Conservation (phyloP, 2,797 vertebrate genomes). For the Tragopan temminckii region DNA sequence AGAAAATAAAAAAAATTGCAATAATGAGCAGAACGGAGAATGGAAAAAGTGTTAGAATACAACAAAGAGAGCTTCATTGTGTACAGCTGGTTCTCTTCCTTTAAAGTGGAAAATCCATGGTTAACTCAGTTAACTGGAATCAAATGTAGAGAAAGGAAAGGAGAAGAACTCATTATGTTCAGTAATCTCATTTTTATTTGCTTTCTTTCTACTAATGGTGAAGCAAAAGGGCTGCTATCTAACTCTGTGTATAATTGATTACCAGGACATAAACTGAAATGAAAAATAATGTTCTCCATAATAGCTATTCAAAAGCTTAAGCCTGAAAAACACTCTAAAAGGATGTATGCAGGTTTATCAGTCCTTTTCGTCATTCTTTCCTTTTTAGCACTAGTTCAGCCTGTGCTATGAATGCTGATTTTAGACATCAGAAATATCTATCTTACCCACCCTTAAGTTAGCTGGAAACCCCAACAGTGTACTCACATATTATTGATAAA, state of each 20-base stretch:
- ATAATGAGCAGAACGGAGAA: neutral
- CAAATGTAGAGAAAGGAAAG: neutral
- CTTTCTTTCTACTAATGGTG: neutral
- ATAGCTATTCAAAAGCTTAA: conserved; percentile 16
- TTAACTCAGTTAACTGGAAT: neutral
- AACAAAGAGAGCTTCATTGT: neutral
- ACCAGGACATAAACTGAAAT: conserved; percentile 21
- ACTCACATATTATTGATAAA: neutral
- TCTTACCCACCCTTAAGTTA: neutral
- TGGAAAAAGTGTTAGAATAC: neutral
- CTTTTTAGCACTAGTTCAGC: neutral
- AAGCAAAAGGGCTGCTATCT: neutral
- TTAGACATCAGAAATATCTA: neutral
- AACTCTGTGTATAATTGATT: conserved; percentile 21
- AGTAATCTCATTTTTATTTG: conserved; percentile 11
- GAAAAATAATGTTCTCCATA: conserved; percentile 19
- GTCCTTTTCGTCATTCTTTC: neutral
- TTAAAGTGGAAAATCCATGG: neutral
- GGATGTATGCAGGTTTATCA: conserved; percentile 13
- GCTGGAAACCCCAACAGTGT: neutral
- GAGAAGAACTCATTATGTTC: neutral
- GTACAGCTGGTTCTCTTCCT: neutral
- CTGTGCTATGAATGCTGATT: conserved; percentile 20
- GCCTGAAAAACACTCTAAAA: conserved; percentile 17
- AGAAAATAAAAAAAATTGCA: neutral